These are phyloP conservation scores for Leucophora obtusa DNA, from an alignment of 2,888 invertebrate species.

Conservation along the genomic window DNA sequence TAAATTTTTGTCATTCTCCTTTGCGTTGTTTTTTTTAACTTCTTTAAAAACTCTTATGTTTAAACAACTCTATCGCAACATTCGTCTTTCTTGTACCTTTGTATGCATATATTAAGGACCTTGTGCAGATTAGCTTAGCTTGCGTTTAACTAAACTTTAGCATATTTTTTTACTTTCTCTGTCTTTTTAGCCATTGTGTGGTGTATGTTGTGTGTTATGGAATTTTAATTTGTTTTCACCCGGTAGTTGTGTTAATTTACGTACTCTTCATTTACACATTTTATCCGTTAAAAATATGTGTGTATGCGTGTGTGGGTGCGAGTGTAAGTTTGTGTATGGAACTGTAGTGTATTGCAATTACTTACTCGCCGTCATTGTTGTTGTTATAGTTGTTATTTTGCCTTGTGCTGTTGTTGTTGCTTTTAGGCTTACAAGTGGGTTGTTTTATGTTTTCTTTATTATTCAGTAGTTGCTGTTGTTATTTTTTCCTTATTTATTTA, in stretches of 20 bases:
- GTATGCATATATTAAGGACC: constrained; percentile 29
- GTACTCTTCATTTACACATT: not conserved
- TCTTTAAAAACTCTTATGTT: not conserved
- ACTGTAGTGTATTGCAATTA: constrained; percentile 32
- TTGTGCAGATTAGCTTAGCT: constrained; percentile 28
- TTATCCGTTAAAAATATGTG: not conserved
- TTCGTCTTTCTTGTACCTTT: not conserved
- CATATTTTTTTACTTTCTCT: not conserved
- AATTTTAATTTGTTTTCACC: constrained; percentile 1
- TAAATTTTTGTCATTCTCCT: constrained; percentile 41
- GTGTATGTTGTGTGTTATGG: no score
- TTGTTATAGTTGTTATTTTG: constrained; percentile 4
- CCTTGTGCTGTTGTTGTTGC: constrained; percentile 12
- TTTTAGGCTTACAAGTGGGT: constrained; percentile 49
- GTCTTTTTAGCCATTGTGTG: no score
- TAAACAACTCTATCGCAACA: constrained; percentile 35
- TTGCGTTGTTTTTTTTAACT: not conserved
- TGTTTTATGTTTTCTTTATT: constrained; percentile 17
- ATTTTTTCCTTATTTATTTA: constrained; percentile 19
- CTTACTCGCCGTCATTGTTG: not conserved
- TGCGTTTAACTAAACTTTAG: not conserved
- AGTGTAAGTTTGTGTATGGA: not conserved
- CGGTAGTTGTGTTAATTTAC: constrained; percentile 12
- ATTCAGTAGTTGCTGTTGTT: constrained; percentile 10
- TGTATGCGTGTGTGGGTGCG: not conserved